Percentiles rank a stretch among this genome's conserved stretches.
These are phyloP conservation scores for Taphrorychus bicolor DNA, from an alignment of 2,888 invertebrate species.

Conservation along the genomic window DNA sequence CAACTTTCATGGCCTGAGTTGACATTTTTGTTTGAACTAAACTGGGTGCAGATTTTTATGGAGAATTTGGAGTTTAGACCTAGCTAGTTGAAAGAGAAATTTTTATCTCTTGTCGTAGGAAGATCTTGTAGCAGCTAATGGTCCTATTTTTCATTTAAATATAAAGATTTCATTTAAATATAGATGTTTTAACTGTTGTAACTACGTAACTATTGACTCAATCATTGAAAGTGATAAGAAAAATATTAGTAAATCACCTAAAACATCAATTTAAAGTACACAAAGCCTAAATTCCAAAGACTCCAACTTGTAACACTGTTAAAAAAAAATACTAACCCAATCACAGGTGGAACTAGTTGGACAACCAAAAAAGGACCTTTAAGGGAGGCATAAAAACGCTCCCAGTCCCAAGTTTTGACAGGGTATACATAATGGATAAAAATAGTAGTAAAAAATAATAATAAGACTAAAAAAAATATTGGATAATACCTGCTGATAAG, in stretches of 20 bases:
- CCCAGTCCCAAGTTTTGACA: background rate
- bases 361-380: constrained; percentile 43
- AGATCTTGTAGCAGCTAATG: no score
- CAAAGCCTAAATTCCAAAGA: background rate
- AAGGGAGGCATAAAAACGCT: constrained; percentile 36
- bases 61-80: background rate
- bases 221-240: no score
- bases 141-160: no score
- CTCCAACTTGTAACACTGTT: background rate
- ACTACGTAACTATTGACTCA: no score
- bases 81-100: background rate
- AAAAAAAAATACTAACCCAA: background rate
- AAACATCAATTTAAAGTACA: no score
- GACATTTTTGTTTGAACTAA: background rate
- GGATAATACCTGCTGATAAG: constrained; percentile 67
- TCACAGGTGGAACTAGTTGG: constrained; percentile 45
- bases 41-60: background rate
- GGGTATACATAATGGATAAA: constrained; percentile 4
- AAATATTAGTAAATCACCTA: no score
- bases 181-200: no score
- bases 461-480: constrained; percentile 62
- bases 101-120: no score
- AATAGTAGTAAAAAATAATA: background rate
- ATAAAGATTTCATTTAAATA: no score
- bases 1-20: no score